These are phyloP conservation scores for Tupaia chinensis DNA, from an alignment of 2,113 vertebrate genomes.

Conservation along the genomic window DNA sequence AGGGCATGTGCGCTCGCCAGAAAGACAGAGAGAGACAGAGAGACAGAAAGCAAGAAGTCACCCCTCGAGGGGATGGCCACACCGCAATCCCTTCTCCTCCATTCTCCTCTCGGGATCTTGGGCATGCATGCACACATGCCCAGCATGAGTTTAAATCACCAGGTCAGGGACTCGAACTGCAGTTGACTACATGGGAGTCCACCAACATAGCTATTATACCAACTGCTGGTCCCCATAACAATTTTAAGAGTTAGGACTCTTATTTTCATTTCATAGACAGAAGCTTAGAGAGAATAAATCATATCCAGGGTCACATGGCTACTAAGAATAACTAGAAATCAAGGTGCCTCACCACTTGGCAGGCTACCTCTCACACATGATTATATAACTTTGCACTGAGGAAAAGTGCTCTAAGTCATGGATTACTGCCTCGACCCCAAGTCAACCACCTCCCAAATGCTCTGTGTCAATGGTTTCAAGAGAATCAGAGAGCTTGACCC, in stretches of 20 bases:
- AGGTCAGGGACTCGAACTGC: no score
- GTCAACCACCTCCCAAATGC: neutral
- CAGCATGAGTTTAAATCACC: no score
- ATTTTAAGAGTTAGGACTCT: neutral
- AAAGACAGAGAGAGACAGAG: no score
- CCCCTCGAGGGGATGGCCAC: no score
- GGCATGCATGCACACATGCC: no score
- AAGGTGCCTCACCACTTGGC: neutral
- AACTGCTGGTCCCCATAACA: neutral
- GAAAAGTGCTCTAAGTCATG: neutral
- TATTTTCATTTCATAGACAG: neutral
- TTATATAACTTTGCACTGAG: neutral
- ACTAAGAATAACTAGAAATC: conserved; percentile 1
- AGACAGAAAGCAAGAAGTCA: no score
- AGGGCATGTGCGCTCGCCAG: no score
- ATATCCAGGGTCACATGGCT: neutral
- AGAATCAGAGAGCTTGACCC: neutral
- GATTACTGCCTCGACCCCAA: neutral
- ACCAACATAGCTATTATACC: no score
- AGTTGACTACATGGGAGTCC: no score
- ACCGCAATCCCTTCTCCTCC: no score
- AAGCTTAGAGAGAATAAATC: neutral
- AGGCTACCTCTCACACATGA: neutral
- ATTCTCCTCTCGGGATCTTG: no score
- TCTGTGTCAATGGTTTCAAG: neutral